phyloP scores from a whole-genome alignment of 1,140 invertebrate species.

The Grapholita molesta region DNA sequence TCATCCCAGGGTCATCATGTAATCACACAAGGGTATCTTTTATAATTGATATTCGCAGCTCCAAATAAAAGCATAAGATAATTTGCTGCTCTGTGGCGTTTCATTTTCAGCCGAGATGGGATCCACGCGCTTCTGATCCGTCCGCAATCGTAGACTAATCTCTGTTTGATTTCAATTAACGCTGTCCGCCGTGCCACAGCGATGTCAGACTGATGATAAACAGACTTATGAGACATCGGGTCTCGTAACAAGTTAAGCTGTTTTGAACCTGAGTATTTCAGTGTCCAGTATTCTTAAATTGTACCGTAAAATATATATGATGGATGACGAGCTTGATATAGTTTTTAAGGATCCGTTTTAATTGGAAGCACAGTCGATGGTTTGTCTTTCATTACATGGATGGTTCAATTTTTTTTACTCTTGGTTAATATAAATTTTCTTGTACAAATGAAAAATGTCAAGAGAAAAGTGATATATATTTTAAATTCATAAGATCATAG shows the following conservation, averaged over 20 bases:
- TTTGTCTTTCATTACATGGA: neutral
- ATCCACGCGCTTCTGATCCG: conserved; percentile 36
- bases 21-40: neutral
- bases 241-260: neutral
- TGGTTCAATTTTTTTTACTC: no score
- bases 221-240: neutral
- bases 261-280: neutral
- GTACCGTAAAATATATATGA: neutral
- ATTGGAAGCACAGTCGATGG: neutral
- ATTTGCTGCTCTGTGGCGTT: neutral
- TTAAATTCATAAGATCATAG: no score
- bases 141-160: conserved; percentile 54
- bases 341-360: neutral
- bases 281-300: neutral
- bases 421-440: no score
- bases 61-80: neutral
- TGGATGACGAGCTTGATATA: neutral
- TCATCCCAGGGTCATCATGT: neutral
- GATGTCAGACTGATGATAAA: neutral
- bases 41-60: neutral
- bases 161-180: conserved; percentile 74
- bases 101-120: conserved; percentile 31
- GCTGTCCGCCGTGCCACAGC: conserved; percentile 24
- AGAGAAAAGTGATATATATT: no score
- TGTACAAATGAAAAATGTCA: no score